These are phyloP conservation scores for Myotis findleyi DNA, from an alignment of 2,797 vertebrate genomes.

Conservation along the genomic window DNA sequence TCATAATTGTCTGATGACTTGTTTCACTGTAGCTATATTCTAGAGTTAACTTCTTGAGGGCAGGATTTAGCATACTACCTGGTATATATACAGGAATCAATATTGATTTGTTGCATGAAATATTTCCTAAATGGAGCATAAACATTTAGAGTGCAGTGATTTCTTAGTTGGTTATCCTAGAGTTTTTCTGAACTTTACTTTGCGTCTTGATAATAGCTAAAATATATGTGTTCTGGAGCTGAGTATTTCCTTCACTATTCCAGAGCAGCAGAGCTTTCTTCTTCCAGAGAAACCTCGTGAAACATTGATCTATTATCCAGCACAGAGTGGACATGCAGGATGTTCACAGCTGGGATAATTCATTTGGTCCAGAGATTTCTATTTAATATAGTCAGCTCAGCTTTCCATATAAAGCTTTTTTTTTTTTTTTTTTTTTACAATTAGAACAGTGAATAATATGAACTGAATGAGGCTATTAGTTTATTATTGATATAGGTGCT, in stretches of 20 bases:
- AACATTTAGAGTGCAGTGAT: slow-evolving; percentile 40
- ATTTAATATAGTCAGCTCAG: background rate
- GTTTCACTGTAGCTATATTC: slow-evolving; percentile 51
- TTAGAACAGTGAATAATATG: slow-evolving; percentile 31
- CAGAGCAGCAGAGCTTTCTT: slow-evolving; percentile 29
- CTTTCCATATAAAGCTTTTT: slow-evolving; percentile 34
- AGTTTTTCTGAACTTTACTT: slow-evolving; percentile 22
- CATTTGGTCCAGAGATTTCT: slow-evolving; percentile 36
- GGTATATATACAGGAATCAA: slow-evolving; percentile 41
- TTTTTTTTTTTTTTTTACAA: background rate
- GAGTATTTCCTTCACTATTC: slow-evolving; percentile 43
- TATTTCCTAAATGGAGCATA: slow-evolving; percentile 39
- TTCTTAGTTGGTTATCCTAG: slow-evolving; percentile 52
- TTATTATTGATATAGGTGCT: background rate
- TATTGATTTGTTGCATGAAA: slow-evolving; percentile 61
- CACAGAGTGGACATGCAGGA: background rate
- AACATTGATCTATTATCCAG: background rate
- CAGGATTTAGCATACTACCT: background rate
- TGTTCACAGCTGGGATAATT: slow-evolving; percentile 11
- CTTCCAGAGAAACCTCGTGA: slow-evolving; percentile 17
- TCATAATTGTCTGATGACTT: slow-evolving; percentile 37
- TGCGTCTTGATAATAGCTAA: slow-evolving; percentile 27
- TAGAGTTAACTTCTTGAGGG: slow-evolving; percentile 52
- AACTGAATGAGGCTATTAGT: slow-evolving; percentile 16
- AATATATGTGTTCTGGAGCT: slow-evolving; percentile 41